Percentiles rank a stretch among this genome's conserved stretches.
Evolutionary conservation across 2,888 invertebrate species (phyloP).

Genomic region (Willowsia nigromaculata): DNA sequence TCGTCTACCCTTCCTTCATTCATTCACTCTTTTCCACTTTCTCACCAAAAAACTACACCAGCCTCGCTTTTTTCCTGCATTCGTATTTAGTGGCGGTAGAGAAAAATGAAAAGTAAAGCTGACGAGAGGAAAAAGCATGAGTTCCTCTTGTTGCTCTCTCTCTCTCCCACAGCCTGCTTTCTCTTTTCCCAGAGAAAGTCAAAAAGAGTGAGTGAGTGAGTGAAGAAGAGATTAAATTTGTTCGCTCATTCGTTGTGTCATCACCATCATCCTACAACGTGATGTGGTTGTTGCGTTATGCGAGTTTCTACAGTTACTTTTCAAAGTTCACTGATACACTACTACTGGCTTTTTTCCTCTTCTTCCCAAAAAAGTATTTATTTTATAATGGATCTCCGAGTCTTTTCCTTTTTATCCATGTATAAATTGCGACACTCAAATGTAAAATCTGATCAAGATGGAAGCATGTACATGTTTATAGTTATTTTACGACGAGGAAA

Average conservation of each 20-base stretch:
- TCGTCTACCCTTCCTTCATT: neutral
- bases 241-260: slow-evolving; percentile 31
- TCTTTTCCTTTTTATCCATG: neutral
- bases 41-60: neutral
- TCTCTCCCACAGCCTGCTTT: neutral
- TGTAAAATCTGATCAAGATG: neutral
- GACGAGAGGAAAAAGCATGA: neutral
- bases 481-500: neutral
- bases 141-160: neutral
- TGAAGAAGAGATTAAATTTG: slow-evolving; percentile 40
- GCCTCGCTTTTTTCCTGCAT: neutral
- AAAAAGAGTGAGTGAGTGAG: slow-evolving; percentile 13
- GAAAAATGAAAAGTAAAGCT: slow-evolving; percentile 5
- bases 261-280: slow-evolving; percentile 11
- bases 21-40: slow-evolving; percentile 2
- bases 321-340: neutral
- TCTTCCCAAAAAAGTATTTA: slow-evolving; percentile 4
- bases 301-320: neutral
- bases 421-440: neutral
- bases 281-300: slow-evolving; percentile 22
- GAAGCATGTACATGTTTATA: neutral
- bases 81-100: neutral
- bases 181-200: neutral
- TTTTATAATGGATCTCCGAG: neutral
- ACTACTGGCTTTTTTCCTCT: neutral